Base-by-base conservation (phyloP, 2,797 vertebrate species). In the Hypotaenidia philippensis region DNA sequence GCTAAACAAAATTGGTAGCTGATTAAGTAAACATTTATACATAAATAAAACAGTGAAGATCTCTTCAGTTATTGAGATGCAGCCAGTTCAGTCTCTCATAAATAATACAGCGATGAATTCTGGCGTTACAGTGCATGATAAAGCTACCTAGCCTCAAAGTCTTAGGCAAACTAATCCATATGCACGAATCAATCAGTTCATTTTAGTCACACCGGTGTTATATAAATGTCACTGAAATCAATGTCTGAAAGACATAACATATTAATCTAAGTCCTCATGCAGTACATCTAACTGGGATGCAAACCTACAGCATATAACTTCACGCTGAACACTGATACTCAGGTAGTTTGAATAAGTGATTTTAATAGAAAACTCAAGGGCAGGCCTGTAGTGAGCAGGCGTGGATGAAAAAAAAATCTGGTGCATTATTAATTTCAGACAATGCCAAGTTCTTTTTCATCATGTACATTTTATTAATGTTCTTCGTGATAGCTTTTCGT, bases 11-110 rank as follows among this genome's bases (percentile, higher is more conserved):
- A 97, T 96, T 96, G 92, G 93, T 64, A 66, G 31, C 64, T 97
- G 91, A 97, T 97, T 97, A 95, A 96, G 94, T 94, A 97, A 95
- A 97, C 94, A 84, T 97, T 98, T 97, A 95, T 91, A 96, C 96
- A 97, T 97, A 97, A 97, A 87, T 88, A 96, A 91, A 96, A 89
- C 65, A 92, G 94, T 95, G 84, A 95, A 95, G 96, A 95, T 83
- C 93, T 94, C 84, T 94, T 78, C 69, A 94, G 72, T 77, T 96
- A 93, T 94, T 96, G 96, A 91, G 84, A 68, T 89, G 44, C 76
- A 92, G 95, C 93, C 95, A 97, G 95, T 90, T 96, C 88, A 93
- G 88, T 93, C 95, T 96, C 87, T 92, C 4, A 32, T 96, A 96
- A 97, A 96, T 84, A 96, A 93, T 83, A 80, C 85, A 97, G 79